A percentile compares a stretch with the other conserved stretches of the same genome.
Evolutionary conservation across 2,113 vertebrate genomes (phyloP).

Genomic region (Gymnarchus niloticus): DNA sequence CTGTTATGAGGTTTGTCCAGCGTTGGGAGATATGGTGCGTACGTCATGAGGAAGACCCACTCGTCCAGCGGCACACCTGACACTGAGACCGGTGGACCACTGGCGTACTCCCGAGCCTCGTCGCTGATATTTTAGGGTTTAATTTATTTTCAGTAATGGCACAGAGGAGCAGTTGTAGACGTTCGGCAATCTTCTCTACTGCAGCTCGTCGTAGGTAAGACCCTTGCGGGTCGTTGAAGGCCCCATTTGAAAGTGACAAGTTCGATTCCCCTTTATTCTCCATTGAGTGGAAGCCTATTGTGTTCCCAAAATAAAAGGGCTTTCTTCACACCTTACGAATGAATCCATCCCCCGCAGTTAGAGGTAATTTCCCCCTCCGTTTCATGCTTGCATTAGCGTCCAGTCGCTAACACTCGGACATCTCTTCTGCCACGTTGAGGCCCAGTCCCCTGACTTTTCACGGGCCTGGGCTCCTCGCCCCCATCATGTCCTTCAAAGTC

Average conservation of each 20-base stretch:
- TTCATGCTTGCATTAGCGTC: neutral
- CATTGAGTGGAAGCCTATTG: slow-evolving; percentile 10
- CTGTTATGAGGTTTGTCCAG: neutral
- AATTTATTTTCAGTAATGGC: slow-evolving; percentile 11
- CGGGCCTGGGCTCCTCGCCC: neutral
- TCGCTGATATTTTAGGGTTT: neutral
- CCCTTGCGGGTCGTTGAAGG: neutral
- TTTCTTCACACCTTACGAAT: neutral
- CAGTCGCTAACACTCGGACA: neutral
- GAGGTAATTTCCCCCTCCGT: neutral
- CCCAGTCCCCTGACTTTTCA: neutral
- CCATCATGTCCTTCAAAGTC: neutral
- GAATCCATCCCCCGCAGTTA: neutral
- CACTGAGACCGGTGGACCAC: neutral
- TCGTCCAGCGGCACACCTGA: too few relatives aligned
- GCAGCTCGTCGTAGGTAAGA: neutral
- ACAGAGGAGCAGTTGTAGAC: neutral
- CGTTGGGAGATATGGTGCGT: too few relatives aligned
- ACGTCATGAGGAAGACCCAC: too few relatives aligned
- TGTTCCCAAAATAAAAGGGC: neutral
- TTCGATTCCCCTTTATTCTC: neutral
- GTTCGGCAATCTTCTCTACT: neutral
- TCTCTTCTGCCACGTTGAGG: neutral
- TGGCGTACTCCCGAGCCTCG: neutral
- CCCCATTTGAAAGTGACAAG: slow-evolving; percentile 13